A percentile compares a stretch with the other conserved stretches of the same genome.
Evolutionary conservation across 2,888 invertebrate species (phyloP).

Genomic region (Agrochola lota): DNA sequence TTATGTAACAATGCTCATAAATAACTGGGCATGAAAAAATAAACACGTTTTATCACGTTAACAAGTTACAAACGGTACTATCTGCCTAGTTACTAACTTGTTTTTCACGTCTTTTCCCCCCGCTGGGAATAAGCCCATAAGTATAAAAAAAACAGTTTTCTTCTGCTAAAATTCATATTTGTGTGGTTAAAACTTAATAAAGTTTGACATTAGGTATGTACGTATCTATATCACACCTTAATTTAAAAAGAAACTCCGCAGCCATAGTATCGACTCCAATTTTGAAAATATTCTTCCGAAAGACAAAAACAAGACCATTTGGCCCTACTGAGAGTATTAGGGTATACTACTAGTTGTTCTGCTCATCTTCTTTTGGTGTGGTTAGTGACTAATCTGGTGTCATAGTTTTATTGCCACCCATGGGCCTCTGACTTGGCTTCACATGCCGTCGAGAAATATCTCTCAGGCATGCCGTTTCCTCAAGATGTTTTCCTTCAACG

Average conservation of each 20-base stretch:
- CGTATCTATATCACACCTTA: background rate
- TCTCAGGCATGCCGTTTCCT: no score
- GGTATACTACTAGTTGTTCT: no score
- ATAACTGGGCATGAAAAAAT: slow-evolving; percentile 37
- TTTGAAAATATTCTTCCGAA: background rate
- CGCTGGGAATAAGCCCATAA: slow-evolving; percentile 40
- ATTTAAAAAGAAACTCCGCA: background rate
- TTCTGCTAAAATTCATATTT: slow-evolving; percentile 3
- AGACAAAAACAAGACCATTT: background rate
- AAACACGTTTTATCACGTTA: slow-evolving; percentile 44
- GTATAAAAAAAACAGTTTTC: slow-evolving; percentile 33
- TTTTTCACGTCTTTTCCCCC: slow-evolving; percentile 36
- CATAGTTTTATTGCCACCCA: no score
- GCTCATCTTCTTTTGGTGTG: no score
- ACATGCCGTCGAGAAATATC: no score
- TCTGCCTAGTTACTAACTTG: slow-evolving; percentile 40
- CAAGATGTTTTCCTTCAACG: no score
- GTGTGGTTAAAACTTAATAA: slow-evolving; percentile 17
- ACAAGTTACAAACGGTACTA: slow-evolving; percentile 43
- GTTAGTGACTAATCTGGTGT: no score
- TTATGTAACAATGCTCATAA: slow-evolving; percentile 14
- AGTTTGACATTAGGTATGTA: slow-evolving; percentile 3
- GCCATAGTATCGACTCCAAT: fast-evolving
- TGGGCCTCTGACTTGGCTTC: no score
- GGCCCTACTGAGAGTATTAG: no score